Conservation (phyloP, 1,140 invertebrate species). For the Saxidomus purpurata region DNA sequence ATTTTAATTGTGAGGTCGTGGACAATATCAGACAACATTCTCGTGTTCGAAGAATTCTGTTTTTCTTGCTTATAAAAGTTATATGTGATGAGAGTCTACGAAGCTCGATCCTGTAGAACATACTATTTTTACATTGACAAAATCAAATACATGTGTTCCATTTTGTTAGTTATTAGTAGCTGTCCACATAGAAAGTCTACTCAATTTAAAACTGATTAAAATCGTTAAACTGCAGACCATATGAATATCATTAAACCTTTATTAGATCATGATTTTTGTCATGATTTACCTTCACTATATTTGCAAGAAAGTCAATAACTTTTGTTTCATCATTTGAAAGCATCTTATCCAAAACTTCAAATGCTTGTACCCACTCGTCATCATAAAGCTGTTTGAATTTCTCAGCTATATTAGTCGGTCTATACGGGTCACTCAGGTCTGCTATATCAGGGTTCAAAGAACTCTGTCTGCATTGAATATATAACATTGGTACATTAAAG, state of each 20-base stretch:
- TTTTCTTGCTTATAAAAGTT: background rate
- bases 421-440: slow-evolving; percentile 59
- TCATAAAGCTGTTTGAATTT: slow-evolving; percentile 63
- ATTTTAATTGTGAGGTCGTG: background rate
- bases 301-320: slow-evolving; percentile 23
- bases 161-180: background rate
- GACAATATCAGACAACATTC: background rate
- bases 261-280: background rate
- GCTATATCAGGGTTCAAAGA: slow-evolving; percentile 53
- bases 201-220: background rate
- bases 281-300: slow-evolving; percentile 29
- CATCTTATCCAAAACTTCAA: slow-evolving; percentile 16
- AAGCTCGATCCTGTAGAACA: background rate
- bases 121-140: background rate
- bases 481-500: too few species aligned
- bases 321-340: background rate
- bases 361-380: slow-evolving; percentile 60
- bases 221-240: background rate
- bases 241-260: background rate
- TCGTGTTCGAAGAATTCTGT: background rate
- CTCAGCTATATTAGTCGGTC: slow-evolving; percentile 65
- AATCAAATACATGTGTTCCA: background rate
- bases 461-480: background rate
- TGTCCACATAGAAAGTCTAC: background rate
- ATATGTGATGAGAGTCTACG: too few species aligned